Evolutionary conservation across 2,888 invertebrate species (phyloP).

Genomic region (Spisula solida): DNA sequence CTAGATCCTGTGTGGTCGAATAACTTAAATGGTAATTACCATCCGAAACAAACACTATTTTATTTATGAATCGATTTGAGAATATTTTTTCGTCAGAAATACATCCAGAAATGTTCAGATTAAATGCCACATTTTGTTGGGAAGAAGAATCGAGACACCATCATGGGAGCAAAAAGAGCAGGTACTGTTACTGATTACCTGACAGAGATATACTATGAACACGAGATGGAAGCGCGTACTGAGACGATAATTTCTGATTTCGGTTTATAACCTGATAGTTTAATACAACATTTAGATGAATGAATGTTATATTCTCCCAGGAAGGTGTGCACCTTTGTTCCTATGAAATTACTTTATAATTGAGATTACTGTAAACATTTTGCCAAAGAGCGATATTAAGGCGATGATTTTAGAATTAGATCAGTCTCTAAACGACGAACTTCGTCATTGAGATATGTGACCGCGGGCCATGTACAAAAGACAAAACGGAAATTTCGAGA

Average conservation of each 20-base stretch:
- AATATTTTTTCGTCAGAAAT: slow-evolving; percentile 35
- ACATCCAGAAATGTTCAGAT: slow-evolving; percentile 29
- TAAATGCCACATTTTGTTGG: neutral
- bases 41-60: slow-evolving; percentile 39
- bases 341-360: slow-evolving; percentile 45
- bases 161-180: slow-evolving; percentile 23
- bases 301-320: slow-evolving; percentile 11
- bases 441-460: neutral
- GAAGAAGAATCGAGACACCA: neutral
- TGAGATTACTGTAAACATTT: slow-evolving; percentile 31
- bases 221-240: neutral
- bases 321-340: slow-evolving; percentile 7
- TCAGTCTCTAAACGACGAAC: neutral
- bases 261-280: slow-evolving; percentile 22
- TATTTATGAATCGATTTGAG: slow-evolving; percentile 44
- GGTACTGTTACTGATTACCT: slow-evolving; percentile 48
- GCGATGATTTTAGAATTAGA: neutral
- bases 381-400: neutral
- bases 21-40: slow-evolving; percentile 38
- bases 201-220: slow-evolving; percentile 31
- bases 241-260: slow-evolving; percentile 31
- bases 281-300: slow-evolving; percentile 31
- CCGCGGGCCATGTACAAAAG: neutral
- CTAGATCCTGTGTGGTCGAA: slow-evolving; percentile 43
- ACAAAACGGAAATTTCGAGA: neutral